Conservation (phyloP, 2,113 vertebrate genomes). For the Stigmatopora nigra region DNA sequence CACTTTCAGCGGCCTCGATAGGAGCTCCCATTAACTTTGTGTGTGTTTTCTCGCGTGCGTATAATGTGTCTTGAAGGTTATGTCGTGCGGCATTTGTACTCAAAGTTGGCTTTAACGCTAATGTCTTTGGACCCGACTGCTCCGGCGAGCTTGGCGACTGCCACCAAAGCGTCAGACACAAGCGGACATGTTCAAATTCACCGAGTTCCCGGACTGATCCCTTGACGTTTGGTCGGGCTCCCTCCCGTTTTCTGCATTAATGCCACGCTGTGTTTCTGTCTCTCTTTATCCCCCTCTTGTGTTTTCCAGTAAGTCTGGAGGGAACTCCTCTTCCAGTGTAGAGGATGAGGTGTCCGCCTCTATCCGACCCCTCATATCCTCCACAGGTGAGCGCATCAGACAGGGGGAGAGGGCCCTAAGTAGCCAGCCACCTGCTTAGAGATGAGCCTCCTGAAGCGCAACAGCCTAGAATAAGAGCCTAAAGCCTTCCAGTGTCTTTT, state of each 20-base stretch:
- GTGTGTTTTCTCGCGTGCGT: slow-evolving; percentile 15
- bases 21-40: slow-evolving; percentile 10
- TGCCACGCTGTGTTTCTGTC: slow-evolving; percentile 53
- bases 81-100: slow-evolving; percentile 34
- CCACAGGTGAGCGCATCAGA: slow-evolving; percentile 77
- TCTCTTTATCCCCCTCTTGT: slow-evolving; percentile 63
- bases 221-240: background rate
- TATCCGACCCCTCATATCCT: slow-evolving; percentile 85
- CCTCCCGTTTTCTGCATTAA: slow-evolving; percentile 47
- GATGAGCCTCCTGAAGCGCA: slow-evolving; percentile 22
- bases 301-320: slow-evolving; percentile 88
- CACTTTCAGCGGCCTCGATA: slow-evolving; percentile 26
- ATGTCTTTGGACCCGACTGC: slow-evolving; percentile 23
- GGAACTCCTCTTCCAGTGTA: slow-evolving; percentile 95
- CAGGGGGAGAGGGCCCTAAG: slow-evolving; percentile 47
- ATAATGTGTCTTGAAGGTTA: slow-evolving; percentile 36
- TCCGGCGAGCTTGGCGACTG: slow-evolving; percentile 14
- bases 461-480: slow-evolving; percentile 36
- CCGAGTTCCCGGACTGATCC: slow-evolving; percentile 5
- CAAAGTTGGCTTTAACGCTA: slow-evolving; percentile 19
- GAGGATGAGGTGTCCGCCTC: slow-evolving; percentile 97
- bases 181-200: slow-evolving; percentile 9
- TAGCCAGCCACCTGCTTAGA: slow-evolving; percentile 33
- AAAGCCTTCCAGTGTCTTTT: slow-evolving; percentile 56
- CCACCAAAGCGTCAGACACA: slow-evolving; percentile 22